A percentile compares a stretch with the other conserved stretches of the same genome.
Evolutionary conservation across 2,113 vertebrate genomes (phyloP).

Genomic region (Protobothrops mucrosquamatus): DNA sequence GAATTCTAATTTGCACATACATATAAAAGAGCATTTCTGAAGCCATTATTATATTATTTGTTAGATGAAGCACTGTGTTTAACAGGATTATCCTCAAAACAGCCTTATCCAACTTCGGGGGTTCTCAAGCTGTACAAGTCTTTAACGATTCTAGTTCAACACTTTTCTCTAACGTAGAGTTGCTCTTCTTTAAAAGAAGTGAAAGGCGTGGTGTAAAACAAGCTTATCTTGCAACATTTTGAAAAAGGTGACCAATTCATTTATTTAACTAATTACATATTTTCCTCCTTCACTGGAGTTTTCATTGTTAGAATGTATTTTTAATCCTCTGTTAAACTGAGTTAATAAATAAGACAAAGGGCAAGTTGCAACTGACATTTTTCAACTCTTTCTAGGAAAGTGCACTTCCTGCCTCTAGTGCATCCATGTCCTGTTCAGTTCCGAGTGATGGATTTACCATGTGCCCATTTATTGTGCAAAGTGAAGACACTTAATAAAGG

Average conservation of each 20-base stretch:
- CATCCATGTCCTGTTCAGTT: constrained; percentile 87
- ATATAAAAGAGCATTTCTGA: background rate
- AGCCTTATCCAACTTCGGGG: background rate
- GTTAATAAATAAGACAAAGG: background rate
- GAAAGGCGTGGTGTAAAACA: background rate
- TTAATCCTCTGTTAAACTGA: rapidly evolving
- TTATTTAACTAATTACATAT: background rate
- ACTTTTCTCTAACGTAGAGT: background rate
- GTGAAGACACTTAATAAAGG: constrained; percentile 91
- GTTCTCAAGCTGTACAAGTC: background rate
- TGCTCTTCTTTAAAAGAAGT: background rate
- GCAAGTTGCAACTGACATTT: background rate
- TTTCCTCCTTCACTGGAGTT: background rate
- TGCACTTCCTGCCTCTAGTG: constrained; percentile 78
- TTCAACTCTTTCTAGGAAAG: constrained; percentile 73
- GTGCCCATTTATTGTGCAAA: constrained; percentile 83
- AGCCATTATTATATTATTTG: background rate
- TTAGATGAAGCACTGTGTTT: background rate
- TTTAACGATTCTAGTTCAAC: background rate
- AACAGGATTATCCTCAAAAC: background rate
- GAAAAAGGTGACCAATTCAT: background rate
- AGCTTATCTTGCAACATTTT: background rate
- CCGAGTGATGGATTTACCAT: constrained; percentile 87
- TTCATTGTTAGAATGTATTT: background rate
- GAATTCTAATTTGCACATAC: background rate